These are phyloP conservation scores for Xenus cinereus DNA, from an alignment of 2,113 vertebrate species.

Conservation along the genomic window DNA sequence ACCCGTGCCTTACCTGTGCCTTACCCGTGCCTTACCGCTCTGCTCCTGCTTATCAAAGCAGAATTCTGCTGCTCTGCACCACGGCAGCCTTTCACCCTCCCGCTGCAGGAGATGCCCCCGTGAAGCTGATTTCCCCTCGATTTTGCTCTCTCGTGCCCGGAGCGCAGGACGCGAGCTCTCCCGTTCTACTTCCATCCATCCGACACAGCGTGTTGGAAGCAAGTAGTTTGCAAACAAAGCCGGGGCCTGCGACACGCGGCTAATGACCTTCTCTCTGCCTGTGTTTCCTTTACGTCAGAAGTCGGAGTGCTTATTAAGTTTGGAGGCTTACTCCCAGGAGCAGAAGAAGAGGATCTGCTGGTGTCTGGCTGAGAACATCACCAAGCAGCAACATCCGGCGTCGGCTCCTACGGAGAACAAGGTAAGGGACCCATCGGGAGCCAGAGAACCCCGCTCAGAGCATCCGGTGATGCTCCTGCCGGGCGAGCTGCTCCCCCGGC, in stretches of 20 bases:
- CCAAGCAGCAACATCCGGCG: slow-evolving; percentile 86
- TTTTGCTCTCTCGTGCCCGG: background rate
- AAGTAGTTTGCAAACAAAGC: slow-evolving; percentile 47
- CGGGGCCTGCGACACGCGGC: slow-evolving; percentile 31
- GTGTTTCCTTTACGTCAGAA: slow-evolving; percentile 82
- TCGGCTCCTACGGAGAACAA: slow-evolving; percentile 74
- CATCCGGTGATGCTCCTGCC: background rate
- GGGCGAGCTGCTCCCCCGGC: background rate
- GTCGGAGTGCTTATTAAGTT: slow-evolving; percentile 94
- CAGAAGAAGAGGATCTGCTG: slow-evolving; percentile 95
- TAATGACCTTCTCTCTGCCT: slow-evolving; percentile 63
- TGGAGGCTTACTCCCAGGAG: slow-evolving; percentile 91
- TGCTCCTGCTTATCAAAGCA: background rate
- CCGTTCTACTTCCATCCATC: background rate
- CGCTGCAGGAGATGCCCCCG: background rate
- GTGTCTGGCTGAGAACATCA: slow-evolving; percentile 93
- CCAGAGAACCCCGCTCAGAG: background rate
- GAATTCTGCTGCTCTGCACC: background rate
- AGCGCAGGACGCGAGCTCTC: background rate
- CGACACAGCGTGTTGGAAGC: background rate
- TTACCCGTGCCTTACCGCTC: background rate
- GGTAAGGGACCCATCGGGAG: slow-evolving; percentile 72
- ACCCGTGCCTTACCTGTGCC: background rate
- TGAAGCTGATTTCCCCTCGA: background rate
- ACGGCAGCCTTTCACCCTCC: background rate